phyloP scores from a whole-genome alignment of 2,888 invertebrate genomes.

The Orchesellides sinensis region DNA sequence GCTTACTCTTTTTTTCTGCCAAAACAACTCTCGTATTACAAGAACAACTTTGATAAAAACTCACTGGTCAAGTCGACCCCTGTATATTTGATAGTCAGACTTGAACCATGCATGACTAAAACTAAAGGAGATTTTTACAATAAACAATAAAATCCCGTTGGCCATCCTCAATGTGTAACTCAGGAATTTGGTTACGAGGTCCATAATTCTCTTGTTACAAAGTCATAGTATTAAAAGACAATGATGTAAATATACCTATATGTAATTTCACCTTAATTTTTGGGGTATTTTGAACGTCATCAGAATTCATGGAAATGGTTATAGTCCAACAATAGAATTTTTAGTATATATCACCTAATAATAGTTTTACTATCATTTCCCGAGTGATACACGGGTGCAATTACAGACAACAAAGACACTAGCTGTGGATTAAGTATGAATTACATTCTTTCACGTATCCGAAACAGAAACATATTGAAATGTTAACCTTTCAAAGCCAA shows the following conservation, averaged over 20 bases:
- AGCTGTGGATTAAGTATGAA: too few species aligned
- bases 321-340: too few species aligned
- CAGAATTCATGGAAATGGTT: conserved; percentile 54
- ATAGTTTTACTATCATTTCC: too few species aligned
- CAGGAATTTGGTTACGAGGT: conserved; percentile 65
- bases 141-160: conserved; percentile 69
- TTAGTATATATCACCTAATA: too few species aligned
- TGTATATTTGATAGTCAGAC: conserved; percentile 44
- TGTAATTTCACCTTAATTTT: not conserved
- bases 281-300: not conserved
- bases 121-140: conserved; percentile 61
- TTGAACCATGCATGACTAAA: conserved; percentile 54
- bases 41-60: conserved; percentile 53
- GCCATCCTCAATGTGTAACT: conserved; percentile 62
- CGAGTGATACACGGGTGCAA: too few species aligned
- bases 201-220: conserved; percentile 42
- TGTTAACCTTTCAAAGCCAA: too few species aligned
- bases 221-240: conserved; percentile 12
- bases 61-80: conserved; percentile 55
- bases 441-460: too few species aligned
- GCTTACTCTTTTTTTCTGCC: conserved; percentile 19
- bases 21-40: conserved; percentile 34
- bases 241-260: too few species aligned
- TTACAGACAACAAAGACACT: too few species aligned
- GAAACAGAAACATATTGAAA: too few species aligned